Conservation (phyloP, 2,113 vertebrate species). For the Neolamprologus caudopunctatus region DNA sequence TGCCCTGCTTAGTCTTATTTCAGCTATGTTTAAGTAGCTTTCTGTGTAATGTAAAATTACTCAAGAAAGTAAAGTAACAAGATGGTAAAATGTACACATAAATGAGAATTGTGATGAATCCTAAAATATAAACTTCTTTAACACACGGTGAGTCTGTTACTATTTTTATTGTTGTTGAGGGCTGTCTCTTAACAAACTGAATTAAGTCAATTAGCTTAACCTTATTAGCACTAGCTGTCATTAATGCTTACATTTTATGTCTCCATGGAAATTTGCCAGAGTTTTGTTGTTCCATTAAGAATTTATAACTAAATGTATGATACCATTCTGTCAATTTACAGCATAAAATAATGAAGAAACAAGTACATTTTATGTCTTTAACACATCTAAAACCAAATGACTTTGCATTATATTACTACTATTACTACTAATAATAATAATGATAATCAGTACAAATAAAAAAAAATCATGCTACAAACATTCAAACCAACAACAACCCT, state of each 20-base stretch:
- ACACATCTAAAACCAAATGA: neutral
- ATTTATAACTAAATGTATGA: neutral
- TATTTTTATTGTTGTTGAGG: neutral
- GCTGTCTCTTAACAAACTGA: neutral
- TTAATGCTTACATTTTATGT: neutral
- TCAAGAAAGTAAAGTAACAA: neutral
- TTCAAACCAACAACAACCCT: neutral
- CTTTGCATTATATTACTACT: neutral
- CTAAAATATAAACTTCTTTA: neutral
- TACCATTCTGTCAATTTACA: neutral
- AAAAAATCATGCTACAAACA: neutral
- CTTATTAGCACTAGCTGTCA: neutral
- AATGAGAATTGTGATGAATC: neutral
- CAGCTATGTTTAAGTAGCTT: neutral
- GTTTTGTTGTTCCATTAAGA: neutral
- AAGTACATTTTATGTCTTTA: neutral
- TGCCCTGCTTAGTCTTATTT: neutral
- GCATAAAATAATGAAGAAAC: neutral
- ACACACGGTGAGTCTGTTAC: neutral
- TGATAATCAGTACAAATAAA: neutral
- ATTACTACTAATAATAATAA: neutral
- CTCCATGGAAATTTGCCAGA: neutral
- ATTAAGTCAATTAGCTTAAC: neutral
- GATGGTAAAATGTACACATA: neutral
- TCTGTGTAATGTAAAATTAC: neutral